These are phyloP conservation scores for Megaceryle maxima DNA, from an alignment of 2,113 vertebrate species.

Conservation along the genomic window DNA sequence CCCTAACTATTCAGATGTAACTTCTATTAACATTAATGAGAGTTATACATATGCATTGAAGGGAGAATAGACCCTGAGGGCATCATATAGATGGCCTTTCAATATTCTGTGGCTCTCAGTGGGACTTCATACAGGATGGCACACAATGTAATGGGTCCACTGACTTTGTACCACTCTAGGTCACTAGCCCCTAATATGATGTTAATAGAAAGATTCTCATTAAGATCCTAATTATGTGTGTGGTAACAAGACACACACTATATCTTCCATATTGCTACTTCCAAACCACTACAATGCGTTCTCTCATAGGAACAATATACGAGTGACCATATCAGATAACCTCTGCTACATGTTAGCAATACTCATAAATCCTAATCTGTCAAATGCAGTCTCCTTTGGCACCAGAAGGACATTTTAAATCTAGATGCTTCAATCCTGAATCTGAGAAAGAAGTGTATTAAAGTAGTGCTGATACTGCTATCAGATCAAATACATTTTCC, in stretches of 20 bases:
- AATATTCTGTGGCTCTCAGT: slow-evolving; percentile 40
- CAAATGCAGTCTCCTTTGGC: slow-evolving; percentile 56
- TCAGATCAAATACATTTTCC: slow-evolving; percentile 58
- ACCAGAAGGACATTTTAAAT: slow-evolving; percentile 61
- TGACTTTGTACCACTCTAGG: slow-evolving; percentile 52
- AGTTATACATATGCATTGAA: slow-evolving; percentile 40
- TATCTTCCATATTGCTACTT: slow-evolving; percentile 46
- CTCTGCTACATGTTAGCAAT: neutral
- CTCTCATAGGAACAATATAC: slow-evolving; percentile 5
- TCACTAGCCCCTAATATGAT: slow-evolving; percentile 30
- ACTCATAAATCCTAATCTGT: slow-evolving; percentile 64
- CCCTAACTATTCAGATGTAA: slow-evolving; percentile 5
- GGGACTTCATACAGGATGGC: slow-evolving; percentile 19
- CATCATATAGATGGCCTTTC: slow-evolving; percentile 2
- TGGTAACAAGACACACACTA: neutral
- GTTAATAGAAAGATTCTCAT: slow-evolving; percentile 58
- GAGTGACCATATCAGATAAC: slow-evolving; percentile 48
- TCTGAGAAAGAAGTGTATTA: slow-evolving; percentile 16
- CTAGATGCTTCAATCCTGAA: slow-evolving; percentile 34
- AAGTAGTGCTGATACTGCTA: slow-evolving; percentile 34
- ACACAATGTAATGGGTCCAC: neutral
- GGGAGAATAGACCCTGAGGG: slow-evolving; percentile 47
- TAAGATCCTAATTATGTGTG: slow-evolving; percentile 53
- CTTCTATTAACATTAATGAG: slow-evolving; percentile 50
- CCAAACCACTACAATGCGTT: neutral